Conservation (phyloP, 2,888 invertebrate genomes). For the Drosophila prolongata region DNA sequence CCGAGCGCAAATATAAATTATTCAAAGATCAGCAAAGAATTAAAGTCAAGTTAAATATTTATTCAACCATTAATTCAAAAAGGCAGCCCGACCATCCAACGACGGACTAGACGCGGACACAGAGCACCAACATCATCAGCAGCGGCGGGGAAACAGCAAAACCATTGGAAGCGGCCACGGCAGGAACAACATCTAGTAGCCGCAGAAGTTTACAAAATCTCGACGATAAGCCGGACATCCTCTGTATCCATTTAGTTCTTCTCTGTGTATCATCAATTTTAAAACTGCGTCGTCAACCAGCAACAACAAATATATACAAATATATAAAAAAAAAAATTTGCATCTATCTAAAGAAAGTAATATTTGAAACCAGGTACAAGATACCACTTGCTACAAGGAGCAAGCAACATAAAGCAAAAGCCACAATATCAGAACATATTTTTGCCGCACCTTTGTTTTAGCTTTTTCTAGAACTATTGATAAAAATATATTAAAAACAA, state of each 20-base stretch:
- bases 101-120: slow-evolving; percentile 20
- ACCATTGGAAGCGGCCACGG: slow-evolving; percentile 23
- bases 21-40: slow-evolving; percentile 45
- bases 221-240: slow-evolving; percentile 1
- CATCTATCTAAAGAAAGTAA: slow-evolving; percentile 47
- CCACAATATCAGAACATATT: slow-evolving; percentile 52
- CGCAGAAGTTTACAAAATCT: slow-evolving; percentile 13
- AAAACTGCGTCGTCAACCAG: slow-evolving; percentile 75
- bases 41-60: slow-evolving; percentile 69
- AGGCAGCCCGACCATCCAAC: slow-evolving; percentile 39
- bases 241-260: slow-evolving; percentile 39
- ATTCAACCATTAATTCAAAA: slow-evolving; percentile 63
- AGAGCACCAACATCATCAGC: slow-evolving; percentile 38
- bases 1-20: slow-evolving; percentile 55
- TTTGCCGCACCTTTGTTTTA: slow-evolving; percentile 80
- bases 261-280: slow-evolving; percentile 59
- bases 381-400: slow-evolving; percentile 52
- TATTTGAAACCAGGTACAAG: slow-evolving; percentile 19
- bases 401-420: slow-evolving; percentile 33
- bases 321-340: slow-evolving; percentile 52
- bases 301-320: slow-evolving; percentile 62
- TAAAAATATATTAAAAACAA: slow-evolving; percentile 79
- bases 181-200: slow-evolving; percentile 8
- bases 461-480: slow-evolving; percentile 83
- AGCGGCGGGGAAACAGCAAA: slow-evolving; percentile 32